Evolutionary conservation across 2,113 vertebrate genomes (phyloP).

Genomic region (Pogona vitticeps): DNA sequence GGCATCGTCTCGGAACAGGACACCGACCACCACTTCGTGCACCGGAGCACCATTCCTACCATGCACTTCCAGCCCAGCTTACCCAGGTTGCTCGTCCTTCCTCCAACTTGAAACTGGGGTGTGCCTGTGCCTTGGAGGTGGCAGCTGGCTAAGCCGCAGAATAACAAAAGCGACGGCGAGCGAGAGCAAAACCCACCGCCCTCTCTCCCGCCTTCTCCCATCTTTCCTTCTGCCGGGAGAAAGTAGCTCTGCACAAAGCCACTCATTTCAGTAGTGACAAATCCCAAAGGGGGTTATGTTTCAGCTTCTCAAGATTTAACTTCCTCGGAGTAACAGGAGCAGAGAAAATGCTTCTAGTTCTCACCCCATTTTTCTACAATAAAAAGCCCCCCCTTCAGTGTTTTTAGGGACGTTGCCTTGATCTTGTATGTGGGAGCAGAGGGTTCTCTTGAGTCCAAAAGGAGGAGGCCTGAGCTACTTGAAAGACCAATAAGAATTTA

Average conservation of each 20-base stretch:
- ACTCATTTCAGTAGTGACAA: not conserved
- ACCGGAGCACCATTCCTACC: conserved; percentile 63
- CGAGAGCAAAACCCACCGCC: too few relatives aligned
- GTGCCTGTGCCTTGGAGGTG: too few relatives aligned
- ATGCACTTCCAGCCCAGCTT: conserved; percentile 82
- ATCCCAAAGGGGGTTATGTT: not conserved
- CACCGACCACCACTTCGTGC: not conserved
- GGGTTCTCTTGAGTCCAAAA: too few relatives aligned
- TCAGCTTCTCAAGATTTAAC: not conserved
- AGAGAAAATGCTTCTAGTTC: too few relatives aligned
- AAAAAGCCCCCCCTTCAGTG: too few relatives aligned
- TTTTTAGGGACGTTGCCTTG: too few relatives aligned
- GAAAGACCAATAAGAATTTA: too few relatives aligned
- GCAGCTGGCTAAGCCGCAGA: too few relatives aligned
- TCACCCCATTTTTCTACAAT: not conserved
- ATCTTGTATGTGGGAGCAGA: too few relatives aligned
- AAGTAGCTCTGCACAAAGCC: not conserved
- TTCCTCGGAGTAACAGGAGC: not conserved
- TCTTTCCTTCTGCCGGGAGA: not conserved
- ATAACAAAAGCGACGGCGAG: not conserved
- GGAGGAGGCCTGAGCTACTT: too few relatives aligned
- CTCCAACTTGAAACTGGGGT: not conserved
- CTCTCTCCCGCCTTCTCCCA: not conserved
- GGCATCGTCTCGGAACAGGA: not conserved
- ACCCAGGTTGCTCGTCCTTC: conserved; percentile 65